Evolutionary conservation across 2,888 invertebrate genomes (phyloP), one percentile per base, ranked within the genome.

Genomic region (Dione vanillae): DNA sequence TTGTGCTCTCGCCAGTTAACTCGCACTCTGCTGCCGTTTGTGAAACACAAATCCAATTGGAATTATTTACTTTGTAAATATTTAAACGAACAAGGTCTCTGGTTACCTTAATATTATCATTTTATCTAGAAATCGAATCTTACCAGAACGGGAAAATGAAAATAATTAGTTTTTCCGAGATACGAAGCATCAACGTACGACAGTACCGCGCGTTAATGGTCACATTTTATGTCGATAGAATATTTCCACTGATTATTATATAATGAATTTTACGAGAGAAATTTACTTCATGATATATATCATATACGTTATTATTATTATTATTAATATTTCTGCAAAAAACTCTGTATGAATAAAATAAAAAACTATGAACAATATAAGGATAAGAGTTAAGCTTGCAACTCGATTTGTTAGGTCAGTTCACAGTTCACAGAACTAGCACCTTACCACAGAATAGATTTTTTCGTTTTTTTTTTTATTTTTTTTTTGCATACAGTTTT

Each of bases 321-420:
- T n/a, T n/a, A n/a, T n/a, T n/a, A n/a, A n/a, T n/a, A n/a, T n/a
- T n/a, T n/a, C n/a, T 43, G 54, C 12, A 54, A 65, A 19, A 52
- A 65, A 65, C 43, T 40, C 10, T n/a, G n/a, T n/a, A n/a, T n/a
- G n/a, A n/a, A n/a, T n/a, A n/a, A n/a, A n/a, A n/a, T n/a, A 43
- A 56, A 56, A 52, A 51, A 43, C 19, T 62, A 43, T 43, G 12
- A 68, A 62, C 61, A 68, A 68, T 68, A 52, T 52, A 41, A 37
- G 67, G 61, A 62, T 68, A 68, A 35, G 16, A 51, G 52, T 43
- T 61, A 68, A 68, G 52, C 67, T 43, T 43, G 67, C 43, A 37
- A 43, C 61, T 61, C 59, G 11, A n/a, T 49, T 58, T 27, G 20
- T 16, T 67, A 27, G 12, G 41, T 54, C 16, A 56, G 14, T 47